Evolutionary conservation across 2,888 invertebrate genomes (phyloP).

Genomic region (Drosophila testacea): DNA sequence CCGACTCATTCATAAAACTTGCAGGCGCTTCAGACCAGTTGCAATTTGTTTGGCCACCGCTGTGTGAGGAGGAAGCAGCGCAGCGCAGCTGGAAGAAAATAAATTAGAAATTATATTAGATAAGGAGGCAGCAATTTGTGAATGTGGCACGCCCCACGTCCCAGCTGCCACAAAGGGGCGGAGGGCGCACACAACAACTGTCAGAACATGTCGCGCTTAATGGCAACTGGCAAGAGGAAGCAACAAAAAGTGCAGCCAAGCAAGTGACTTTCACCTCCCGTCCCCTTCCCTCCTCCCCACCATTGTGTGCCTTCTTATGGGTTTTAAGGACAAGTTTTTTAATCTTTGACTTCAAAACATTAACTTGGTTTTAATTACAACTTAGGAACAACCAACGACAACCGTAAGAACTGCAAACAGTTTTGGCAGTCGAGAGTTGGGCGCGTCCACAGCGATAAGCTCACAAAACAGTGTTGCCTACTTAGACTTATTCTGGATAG

Average conservation of each 20-base stretch:
- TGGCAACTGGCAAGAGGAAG: slow-evolving; percentile 45
- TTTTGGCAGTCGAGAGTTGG: slow-evolving; percentile 49
- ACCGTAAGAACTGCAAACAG: slow-evolving; percentile 28
- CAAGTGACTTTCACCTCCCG: slow-evolving; percentile 9
- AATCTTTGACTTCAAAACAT: slow-evolving; percentile 81
- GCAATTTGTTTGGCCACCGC: slow-evolving; percentile 68
- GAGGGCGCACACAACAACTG: slow-evolving; percentile 21
- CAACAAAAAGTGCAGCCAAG: slow-evolving; percentile 45
- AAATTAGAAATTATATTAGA: slow-evolving; percentile 64
- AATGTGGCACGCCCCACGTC: slow-evolving; percentile 13
- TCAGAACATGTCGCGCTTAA: slow-evolving; percentile 53
- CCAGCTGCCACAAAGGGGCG: background rate
- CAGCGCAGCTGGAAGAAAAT: slow-evolving; percentile 66
- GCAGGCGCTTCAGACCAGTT: slow-evolving; percentile 58
- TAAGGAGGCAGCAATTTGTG: slow-evolving; percentile 29
- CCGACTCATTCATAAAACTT: slow-evolving; percentile 71
- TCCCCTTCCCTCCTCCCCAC: background rate
- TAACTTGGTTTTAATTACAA: slow-evolving; percentile 83
- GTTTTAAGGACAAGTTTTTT: slow-evolving; percentile 58
- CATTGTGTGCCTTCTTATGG: background rate
- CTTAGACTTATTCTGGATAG: too few relatives aligned
- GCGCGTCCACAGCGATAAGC: slow-evolving; percentile 59
- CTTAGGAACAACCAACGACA: slow-evolving; percentile 31
- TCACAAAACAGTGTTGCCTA: slow-evolving; percentile 3
- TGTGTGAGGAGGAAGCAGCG: slow-evolving; percentile 54